Evolutionary conservation across 1,140 invertebrate species (phyloP).

Genomic region (Caenorhabditis latens): DNA sequence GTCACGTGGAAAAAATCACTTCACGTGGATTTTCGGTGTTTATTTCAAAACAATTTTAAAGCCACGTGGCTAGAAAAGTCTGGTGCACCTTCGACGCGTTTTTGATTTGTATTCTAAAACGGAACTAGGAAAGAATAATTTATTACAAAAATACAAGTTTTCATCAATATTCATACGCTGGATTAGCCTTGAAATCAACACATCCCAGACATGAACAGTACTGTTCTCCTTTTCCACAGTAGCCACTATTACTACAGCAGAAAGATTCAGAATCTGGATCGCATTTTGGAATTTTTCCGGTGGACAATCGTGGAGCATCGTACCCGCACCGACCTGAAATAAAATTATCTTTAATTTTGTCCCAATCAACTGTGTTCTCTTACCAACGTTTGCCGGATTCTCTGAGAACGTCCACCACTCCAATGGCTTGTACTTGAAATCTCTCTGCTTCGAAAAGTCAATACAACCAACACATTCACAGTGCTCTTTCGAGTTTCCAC

Average conservation of each 20-base stretch:
- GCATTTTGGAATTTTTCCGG: slow-evolving; percentile 70
- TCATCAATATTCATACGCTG: slow-evolving; percentile 59
- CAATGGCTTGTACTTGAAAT: slow-evolving; percentile 63
- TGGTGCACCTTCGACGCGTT: too few relatives aligned
- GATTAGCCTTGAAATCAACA: slow-evolving; percentile 69
- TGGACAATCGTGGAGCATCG: slow-evolving; percentile 66
- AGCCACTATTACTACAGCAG: slow-evolving; percentile 67
- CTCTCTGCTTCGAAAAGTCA: slow-evolving; percentile 68
- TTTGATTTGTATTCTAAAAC: too few relatives aligned
- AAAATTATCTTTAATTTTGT: background rate
- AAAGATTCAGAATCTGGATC: slow-evolving; percentile 64
- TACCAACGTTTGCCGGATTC: slow-evolving; percentile 69
- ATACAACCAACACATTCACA: slow-evolving; percentile 72
- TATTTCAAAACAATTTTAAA: too few relatives aligned
- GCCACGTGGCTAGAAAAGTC: too few relatives aligned
- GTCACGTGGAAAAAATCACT: too few relatives aligned
- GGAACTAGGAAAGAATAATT: background rate
- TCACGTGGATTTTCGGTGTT: too few relatives aligned
- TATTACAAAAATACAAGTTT: background rate
- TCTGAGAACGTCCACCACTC: slow-evolving; percentile 71
- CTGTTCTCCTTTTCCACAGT: slow-evolving; percentile 64
- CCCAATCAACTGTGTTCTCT: background rate
- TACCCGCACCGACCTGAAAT: slow-evolving; percentile 70
- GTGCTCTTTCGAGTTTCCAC: slow-evolving; percentile 69
- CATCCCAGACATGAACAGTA: slow-evolving; percentile 71